These are phyloP conservation scores for Drosophila pseudotakahashii DNA, from an alignment of 2,888 invertebrate genomes.

Conservation along the genomic window DNA sequence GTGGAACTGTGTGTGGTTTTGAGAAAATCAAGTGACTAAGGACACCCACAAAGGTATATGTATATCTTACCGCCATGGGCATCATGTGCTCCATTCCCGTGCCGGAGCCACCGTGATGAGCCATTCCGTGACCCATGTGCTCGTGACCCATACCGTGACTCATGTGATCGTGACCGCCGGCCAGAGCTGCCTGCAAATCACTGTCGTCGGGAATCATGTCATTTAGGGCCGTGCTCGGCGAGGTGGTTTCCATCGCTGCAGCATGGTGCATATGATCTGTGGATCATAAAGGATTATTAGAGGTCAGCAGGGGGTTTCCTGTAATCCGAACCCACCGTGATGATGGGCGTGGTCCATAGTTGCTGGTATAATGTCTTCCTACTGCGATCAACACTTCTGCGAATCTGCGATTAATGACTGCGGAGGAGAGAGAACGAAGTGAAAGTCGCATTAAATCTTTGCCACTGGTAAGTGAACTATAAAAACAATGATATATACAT, in stretches of 20 bases:
- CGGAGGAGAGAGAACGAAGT: slow-evolving; percentile 15
- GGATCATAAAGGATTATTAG: no score
- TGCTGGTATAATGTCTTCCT: slow-evolving; percentile 6
- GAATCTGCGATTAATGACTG: slow-evolving; percentile 31
- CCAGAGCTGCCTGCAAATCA: slow-evolving; percentile 52
- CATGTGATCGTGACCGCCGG: slow-evolving; percentile 42
- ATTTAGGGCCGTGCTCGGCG: no score
- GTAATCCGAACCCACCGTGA: no score
- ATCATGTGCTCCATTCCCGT: slow-evolving; percentile 83
- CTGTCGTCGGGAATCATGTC: slow-evolving; percentile 18
- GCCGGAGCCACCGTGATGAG: slow-evolving; percentile 58
- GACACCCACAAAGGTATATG: no score
- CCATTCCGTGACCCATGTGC: slow-evolving; percentile 51
- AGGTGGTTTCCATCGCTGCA: slow-evolving; percentile 33
- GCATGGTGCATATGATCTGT: no score
- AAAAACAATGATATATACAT: neutral
- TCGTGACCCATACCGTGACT: neutral
- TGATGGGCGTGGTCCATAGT: slow-evolving; percentile 82
- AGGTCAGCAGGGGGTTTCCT: no score
- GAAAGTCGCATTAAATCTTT: slow-evolving; percentile 37
- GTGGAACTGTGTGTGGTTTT: slow-evolving; percentile 87
- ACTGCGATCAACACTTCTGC: neutral
- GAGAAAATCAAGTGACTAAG: no score
- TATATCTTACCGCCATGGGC: slow-evolving; percentile 83
- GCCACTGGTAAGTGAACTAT: slow-evolving; percentile 6